A percentile compares a stretch with the other conserved stretches of the same genome.
Conservation (phyloP, 2,113 vertebrate genomes). For the Dicerorhinus sumatrensis region DNA sequence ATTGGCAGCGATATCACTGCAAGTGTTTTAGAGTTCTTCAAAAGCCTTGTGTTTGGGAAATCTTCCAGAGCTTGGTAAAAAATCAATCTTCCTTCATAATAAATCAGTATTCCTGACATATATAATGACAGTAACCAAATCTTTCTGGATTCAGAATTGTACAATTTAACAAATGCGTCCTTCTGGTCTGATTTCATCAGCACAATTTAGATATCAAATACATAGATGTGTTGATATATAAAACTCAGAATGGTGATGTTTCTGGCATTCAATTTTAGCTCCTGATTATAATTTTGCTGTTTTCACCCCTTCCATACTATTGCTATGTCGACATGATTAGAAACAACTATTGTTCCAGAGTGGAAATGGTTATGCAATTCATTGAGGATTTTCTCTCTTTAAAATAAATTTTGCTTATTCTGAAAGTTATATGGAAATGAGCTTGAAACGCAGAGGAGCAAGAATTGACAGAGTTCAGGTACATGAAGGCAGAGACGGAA, state of each 20-base stretch:
- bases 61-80: neutral
- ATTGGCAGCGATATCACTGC: neutral
- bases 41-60: slow-evolving; percentile 10
- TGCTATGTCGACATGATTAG: neutral
- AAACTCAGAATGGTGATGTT: neutral
- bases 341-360: neutral
- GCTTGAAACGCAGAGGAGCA: neutral
- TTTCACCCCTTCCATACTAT: neutral
- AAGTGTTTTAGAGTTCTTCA: slow-evolving; percentile 5
- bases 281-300: slow-evolving; percentile 15
- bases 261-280: neutral
- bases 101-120: neutral
- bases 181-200: neutral
- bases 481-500: neutral
- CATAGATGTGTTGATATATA: neutral
- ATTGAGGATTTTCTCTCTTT: neutral
- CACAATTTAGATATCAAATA: neutral
- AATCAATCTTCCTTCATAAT: neutral
- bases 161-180: neutral
- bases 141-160: neutral
- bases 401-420: neutral
- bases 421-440: neutral
- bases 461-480: neutral
- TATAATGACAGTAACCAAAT: neutral
- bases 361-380: neutral